These are phyloP conservation scores for Lamproptera curius DNA, from an alignment of 2,888 invertebrate species.

Conservation along the genomic window DNA sequence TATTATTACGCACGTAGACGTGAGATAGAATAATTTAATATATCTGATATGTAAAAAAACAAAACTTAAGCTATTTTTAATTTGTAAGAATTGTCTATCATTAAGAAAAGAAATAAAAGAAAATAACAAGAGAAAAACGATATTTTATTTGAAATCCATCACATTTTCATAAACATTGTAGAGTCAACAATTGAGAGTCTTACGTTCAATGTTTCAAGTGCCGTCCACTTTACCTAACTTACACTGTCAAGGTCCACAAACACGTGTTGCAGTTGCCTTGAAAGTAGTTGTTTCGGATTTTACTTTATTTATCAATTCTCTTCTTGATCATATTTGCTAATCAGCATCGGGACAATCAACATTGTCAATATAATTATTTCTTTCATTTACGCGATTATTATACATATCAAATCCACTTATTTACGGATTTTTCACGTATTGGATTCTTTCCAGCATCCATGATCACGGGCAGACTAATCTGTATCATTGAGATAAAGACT, in stretches of 20 bases:
- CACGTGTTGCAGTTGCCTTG: neutral
- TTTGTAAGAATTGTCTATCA: slow-evolving; percentile 9
- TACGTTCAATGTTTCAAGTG: no score
- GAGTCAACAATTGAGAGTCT: neutral
- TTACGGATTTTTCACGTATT: no score
- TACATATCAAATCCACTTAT: no score
- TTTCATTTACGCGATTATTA: no score
- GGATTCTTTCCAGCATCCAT: no score
- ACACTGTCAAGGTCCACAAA: no score
- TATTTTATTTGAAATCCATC: slow-evolving; percentile 8
- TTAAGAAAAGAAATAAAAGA: slow-evolving; percentile 7
- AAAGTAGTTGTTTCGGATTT: neutral
- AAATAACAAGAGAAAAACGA: neutral
- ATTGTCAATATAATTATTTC: no score
- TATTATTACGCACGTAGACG: slow-evolving; percentile 12
- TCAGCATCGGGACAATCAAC: no score
- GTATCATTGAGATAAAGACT: no score
- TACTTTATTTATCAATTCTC: neutral
- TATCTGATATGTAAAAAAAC: no score
- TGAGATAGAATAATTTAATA: slow-evolving; percentile 13
- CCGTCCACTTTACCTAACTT: no score
- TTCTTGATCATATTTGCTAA: neutral
- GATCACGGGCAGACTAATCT: no score
- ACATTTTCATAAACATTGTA: neutral
- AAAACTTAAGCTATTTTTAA: slow-evolving; percentile 13